Conservation (phyloP, 1,140 invertebrate species). For the Glossosoma conforme region DNA sequence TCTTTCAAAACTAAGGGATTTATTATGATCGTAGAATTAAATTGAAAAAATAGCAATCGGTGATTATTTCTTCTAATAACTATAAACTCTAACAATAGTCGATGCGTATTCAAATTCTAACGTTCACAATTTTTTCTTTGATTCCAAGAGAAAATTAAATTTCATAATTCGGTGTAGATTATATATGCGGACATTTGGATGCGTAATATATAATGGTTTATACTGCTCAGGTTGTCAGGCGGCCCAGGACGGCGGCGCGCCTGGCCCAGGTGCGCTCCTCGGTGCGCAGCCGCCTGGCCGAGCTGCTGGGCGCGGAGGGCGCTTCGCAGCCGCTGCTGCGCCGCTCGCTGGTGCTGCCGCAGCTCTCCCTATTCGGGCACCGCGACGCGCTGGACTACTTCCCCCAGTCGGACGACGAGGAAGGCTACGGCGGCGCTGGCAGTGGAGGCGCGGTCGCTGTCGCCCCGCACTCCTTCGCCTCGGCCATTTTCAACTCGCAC, state of each 20-base stretch:
- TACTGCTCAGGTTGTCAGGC: conserved; percentile 14
- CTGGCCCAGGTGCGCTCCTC: conserved; percentile 39
- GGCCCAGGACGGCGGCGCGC: conserved; percentile 44
- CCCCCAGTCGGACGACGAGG: conserved; percentile 49
- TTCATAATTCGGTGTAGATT: background rate
- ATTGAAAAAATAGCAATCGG: background rate
- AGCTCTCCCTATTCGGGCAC: conserved; percentile 52
- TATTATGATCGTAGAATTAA: background rate
- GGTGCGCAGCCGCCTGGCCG: conserved; percentile 37
- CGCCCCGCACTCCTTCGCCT: conserved; percentile 42
- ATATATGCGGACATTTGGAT: too few relatives aligned
- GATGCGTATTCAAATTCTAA: background rate
- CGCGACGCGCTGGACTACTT: conserved; percentile 61
- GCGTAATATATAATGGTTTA: too few relatives aligned
- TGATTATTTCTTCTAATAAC: background rate
- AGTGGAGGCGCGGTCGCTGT: conserved; percentile 37
- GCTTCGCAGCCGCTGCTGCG: conserved; percentile 16
- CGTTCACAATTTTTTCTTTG: background rate
- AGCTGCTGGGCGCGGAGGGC: conserved; percentile 14
- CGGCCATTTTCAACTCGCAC: conserved; percentile 37
- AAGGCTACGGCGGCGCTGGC: conserved; percentile 31
- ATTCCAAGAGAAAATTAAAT: background rate
- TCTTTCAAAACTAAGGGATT: background rate
- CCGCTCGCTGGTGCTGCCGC: conserved; percentile 35
- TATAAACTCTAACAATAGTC: background rate